Conservation (phyloP, 2,797 vertebrate species). For the Adrianichthys oophorus region DNA sequence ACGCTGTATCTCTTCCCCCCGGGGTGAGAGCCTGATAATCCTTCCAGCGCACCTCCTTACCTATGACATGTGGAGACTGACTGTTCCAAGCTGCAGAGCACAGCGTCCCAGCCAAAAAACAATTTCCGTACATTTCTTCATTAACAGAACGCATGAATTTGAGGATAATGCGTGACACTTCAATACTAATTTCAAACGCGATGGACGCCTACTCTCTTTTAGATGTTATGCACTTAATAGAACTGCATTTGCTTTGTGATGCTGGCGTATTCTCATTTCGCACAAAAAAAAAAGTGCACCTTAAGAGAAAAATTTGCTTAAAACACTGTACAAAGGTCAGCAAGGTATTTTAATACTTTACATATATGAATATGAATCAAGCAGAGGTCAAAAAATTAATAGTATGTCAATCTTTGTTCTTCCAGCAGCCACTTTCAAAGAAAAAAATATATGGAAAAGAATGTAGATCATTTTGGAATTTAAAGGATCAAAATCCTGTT, state of each 20-base stretch:
- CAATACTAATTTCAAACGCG: conserved; percentile 19
- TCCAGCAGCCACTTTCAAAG: conserved; percentile 20
- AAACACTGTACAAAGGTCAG: conserved; percentile 13
- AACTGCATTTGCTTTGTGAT: conserved; percentile 20
- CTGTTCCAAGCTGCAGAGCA: conserved; percentile 35
- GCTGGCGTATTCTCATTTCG: conserved; percentile 2
- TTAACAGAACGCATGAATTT: conserved; percentile 35
- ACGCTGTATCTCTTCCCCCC: conserved; percentile 32
- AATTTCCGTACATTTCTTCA: conserved; percentile 56
- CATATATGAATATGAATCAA: conserved; percentile 45
- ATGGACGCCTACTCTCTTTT: conserved; percentile 2
- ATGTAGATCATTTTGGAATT: neutral
- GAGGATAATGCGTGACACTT: conserved; percentile 14
- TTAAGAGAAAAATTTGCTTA: conserved; percentile 4
- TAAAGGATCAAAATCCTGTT: no score
- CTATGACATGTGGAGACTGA: conserved; percentile 55
- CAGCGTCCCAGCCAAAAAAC: conserved; percentile 28
- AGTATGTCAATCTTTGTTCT: conserved; percentile 38
- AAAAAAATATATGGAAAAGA: neutral
- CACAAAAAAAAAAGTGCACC: conserved; percentile 7
- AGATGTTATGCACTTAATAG: conserved; percentile 3
- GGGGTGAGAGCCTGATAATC: conserved; percentile 57
- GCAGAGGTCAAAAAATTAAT: conserved; percentile 3
- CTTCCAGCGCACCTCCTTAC: conserved; percentile 62
- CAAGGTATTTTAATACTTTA: conserved; percentile 27